Base-by-base conservation (phyloP, 2,797 vertebrate species). In the Epinephelus coioides region DNA sequence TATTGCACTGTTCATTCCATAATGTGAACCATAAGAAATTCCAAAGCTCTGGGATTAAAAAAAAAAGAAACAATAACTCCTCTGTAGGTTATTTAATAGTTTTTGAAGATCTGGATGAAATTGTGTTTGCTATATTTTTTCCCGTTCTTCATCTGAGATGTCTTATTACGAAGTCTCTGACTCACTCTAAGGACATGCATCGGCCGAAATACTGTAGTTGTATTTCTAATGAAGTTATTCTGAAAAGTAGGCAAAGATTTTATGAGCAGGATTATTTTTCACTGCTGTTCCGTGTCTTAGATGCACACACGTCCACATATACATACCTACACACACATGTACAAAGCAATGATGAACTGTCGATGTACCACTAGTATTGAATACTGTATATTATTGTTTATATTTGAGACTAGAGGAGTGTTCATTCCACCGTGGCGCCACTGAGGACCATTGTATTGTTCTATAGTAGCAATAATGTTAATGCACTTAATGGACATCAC, bases 1-100 rank as follows among this genome's bases (percentile, higher is more conserved):
- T 89, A 90, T 94, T 94, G 95, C 95, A 96, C 96, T 96, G 95
- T 95, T 94, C 92, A 95, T 95, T 96, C 96, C 94, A 89, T 95
- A 96, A 96, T 96, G 96, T 96, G 96, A 96, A 96, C 92, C 85
- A 85, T 92, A 89, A 91, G 87, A 88, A 90, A 91, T 92, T 94
- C 91, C 94, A 93, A 94, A 94, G 85, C 89, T 95, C 92, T 92
- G 92, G 93, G 92, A 90, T 81, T 67, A 74, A 76, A 85, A 73
- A 83, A 21, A 62, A 71, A 46, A 79, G 77, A 74, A 69, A 21
- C 12, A 64, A 47, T 65, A 73, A 63, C 73, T 86, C 81, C 77
- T 86, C 75, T 93, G 63, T 86, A 85, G 89, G 77, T 90, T 91
- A 91, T 95, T 92, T 91, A 89, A 91, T 69, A 65, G 73, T 87